Conservation (phyloP, 2,797 vertebrate genomes). For the Lemur catta region DNA sequence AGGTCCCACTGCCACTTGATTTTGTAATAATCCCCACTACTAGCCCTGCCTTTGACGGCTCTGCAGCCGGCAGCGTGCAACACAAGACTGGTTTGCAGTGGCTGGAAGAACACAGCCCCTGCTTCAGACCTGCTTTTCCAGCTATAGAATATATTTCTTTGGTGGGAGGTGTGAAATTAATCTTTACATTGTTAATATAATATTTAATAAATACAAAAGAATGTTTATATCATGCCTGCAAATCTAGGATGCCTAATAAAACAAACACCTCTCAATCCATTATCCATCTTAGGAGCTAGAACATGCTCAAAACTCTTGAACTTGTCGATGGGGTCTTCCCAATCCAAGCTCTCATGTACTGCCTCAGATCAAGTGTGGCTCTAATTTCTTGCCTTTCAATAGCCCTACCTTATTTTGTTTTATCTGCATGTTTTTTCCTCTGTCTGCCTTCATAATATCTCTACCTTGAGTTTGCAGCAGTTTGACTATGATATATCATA, state of each 20-base stretch:
- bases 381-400: neutral
- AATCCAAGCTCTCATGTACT: neutral
- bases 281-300: neutral
- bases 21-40: neutral
- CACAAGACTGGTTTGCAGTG: neutral
- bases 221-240: neutral
- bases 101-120: accelerated
- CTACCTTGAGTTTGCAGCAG: neutral
- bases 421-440: neutral
- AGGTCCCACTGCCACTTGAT: neutral
- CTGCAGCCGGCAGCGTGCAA: neutral
- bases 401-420: neutral
- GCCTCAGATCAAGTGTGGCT: neutral
- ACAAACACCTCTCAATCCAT: neutral
- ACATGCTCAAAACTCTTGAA: neutral
- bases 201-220: neutral
- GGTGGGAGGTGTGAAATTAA: neutral
- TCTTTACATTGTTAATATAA: neutral
- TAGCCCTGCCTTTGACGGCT: neutral
- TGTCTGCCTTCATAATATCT: neutral
- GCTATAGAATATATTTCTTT: neutral
- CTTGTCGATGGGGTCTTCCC: neutral
- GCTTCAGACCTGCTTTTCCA: neutral
- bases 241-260: neutral
- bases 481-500: neutral